Conservation (phyloP, 2,888 invertebrate species). For the Stomorhina lunata region DNA sequence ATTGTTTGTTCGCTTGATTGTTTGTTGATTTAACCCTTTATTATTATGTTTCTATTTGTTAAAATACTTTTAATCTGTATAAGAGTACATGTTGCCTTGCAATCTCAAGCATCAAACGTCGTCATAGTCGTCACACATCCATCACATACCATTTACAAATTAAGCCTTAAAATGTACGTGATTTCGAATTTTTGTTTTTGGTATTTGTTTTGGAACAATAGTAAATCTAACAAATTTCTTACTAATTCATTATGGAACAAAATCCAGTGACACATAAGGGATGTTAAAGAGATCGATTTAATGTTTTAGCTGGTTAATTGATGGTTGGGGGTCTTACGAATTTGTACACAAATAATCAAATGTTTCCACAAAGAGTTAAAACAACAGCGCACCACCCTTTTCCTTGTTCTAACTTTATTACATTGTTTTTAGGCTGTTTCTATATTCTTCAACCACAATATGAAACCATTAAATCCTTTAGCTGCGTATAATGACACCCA, state of each 20-base stretch:
- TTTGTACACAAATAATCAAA: slow-evolving; percentile 41
- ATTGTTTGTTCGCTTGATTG: slow-evolving; percentile 49
- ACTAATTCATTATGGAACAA: slow-evolving; percentile 58
- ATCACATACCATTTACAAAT: slow-evolving; percentile 39
- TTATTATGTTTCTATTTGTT: slow-evolving; percentile 64
- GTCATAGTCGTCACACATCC: slow-evolving; percentile 23
- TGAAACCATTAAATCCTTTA: slow-evolving; percentile 53
- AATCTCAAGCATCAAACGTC: slow-evolving; percentile 58
- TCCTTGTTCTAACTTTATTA: not conserved
- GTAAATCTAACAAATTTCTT: slow-evolving; percentile 63
- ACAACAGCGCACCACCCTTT: slow-evolving; percentile 63
- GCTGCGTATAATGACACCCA: slow-evolving; percentile 63
- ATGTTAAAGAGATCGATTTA: too few relatives aligned
- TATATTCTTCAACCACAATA: slow-evolving; percentile 46
- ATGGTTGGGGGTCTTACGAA: slow-evolving; percentile 18
- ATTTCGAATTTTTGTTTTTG: not conserved
- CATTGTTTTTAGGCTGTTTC: not conserved
- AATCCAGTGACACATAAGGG: slow-evolving; percentile 30
- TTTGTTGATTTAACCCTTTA: slow-evolving; percentile 66
- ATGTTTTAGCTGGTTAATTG: too few relatives aligned
- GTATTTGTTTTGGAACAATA: slow-evolving; percentile 48
- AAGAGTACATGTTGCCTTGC: slow-evolving; percentile 40
- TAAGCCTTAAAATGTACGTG: slow-evolving; percentile 50
- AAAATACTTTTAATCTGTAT: slow-evolving; percentile 62
- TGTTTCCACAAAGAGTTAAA: slow-evolving; percentile 33